These are phyloP conservation scores for Rotaria sp. DNA, from an alignment of 2,888 invertebrate species.

Conservation along the genomic window DNA sequence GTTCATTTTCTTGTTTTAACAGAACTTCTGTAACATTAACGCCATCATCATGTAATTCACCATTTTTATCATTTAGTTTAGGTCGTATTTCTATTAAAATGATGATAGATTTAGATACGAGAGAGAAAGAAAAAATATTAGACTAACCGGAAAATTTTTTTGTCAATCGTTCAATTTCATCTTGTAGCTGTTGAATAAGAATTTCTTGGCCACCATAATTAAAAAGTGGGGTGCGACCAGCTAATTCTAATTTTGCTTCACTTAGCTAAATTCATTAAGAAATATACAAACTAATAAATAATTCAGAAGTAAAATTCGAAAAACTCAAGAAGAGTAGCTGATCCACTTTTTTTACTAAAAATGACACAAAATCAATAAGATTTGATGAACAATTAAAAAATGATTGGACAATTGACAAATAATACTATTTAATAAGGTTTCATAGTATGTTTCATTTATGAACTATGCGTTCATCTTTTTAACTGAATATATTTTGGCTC, in stretches of 20 bases:
- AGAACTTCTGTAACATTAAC: neutral
- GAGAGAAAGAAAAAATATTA: neutral
- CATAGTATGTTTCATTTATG: too few species aligned
- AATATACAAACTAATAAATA: neutral
- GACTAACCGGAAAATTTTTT: constrained; percentile 35
- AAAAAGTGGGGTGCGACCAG: constrained; percentile 34
- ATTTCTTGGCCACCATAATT: constrained; percentile 47
- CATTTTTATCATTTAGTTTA: neutral
- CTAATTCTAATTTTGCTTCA: constrained; percentile 37
- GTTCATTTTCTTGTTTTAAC: constrained; percentile 40
- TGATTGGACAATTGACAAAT: too few species aligned
- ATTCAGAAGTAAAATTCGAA: neutral
- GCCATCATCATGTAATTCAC: neutral
- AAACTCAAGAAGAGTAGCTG: too few species aligned
- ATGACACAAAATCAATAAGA: too few species aligned
- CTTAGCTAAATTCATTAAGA: neutral
- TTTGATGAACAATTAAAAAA: too few species aligned
- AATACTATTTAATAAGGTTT: too few species aligned
- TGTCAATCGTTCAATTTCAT: constrained; percentile 48
- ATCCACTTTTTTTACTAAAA: too few species aligned
- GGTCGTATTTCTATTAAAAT: constrained; percentile 3
- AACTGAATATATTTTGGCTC: too few species aligned
- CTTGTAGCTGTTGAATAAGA: constrained; percentile 53
- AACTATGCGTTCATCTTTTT: too few species aligned
- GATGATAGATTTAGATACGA: neutral